phyloP scores from a whole-genome alignment of 2,797 vertebrate genomes.

The Trematomus bernacchii region DNA sequence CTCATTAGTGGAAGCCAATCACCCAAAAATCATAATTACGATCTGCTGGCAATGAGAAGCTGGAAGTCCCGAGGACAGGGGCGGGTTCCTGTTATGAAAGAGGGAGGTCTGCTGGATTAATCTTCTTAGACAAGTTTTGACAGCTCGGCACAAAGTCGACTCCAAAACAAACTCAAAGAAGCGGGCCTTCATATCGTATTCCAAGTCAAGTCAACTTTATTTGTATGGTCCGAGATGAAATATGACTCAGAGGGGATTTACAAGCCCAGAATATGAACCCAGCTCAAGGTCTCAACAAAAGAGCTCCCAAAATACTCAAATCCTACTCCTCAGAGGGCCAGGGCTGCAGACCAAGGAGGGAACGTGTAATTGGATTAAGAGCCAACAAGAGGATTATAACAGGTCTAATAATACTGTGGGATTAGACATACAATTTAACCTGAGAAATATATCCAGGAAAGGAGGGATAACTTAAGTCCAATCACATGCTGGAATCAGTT shows the following conservation, averaged over 20 bases:
- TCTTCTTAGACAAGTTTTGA: slow-evolving; percentile 44
- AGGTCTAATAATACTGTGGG: background rate
- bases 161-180: slow-evolving; percentile 41
- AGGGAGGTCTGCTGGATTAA: slow-evolving; percentile 38
- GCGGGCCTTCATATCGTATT: slow-evolving; percentile 34
- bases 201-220: slow-evolving; percentile 23
- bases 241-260: slow-evolving; percentile 22
- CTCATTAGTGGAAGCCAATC: slow-evolving; percentile 42
- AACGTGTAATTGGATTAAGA: background rate
- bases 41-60: slow-evolving; percentile 7
- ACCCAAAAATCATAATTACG: slow-evolving; percentile 30
- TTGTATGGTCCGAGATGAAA: slow-evolving; percentile 34
- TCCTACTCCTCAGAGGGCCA: background rate
- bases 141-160: slow-evolving; percentile 37
- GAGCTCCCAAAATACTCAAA: background rate
- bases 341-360: background rate
- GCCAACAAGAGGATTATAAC: slow-evolving; percentile 18
- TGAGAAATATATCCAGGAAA: background rate
- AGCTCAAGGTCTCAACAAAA: slow-evolving; percentile 4
- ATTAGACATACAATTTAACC: background rate
- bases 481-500: background rate
- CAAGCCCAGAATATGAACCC: slow-evolving; percentile 15
- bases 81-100: slow-evolving; percentile 14
- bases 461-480: background rate
- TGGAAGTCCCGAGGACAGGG: slow-evolving; percentile 29